Evolutionary conservation across 2,113 vertebrate genomes (phyloP).

Genomic region (Mixornis gularis): DNA sequence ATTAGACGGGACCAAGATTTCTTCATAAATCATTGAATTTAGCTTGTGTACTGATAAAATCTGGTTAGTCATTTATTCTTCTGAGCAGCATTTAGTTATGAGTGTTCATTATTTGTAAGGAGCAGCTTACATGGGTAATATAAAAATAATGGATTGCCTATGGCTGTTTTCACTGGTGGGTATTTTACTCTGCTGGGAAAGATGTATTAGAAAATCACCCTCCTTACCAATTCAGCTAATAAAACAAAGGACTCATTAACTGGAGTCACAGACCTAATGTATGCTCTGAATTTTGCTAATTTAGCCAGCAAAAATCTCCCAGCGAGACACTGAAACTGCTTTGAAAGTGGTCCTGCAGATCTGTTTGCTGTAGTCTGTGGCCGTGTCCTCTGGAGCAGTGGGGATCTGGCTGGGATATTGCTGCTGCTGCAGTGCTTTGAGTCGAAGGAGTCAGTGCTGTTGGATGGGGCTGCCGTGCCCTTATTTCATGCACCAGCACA

Average conservation of each 20-base stretch:
- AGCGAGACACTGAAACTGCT: background rate
- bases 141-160: slow-evolving; percentile 49
- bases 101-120: slow-evolving; percentile 52
- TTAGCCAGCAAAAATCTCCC: slow-evolving; percentile 40
- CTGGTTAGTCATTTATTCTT: slow-evolving; percentile 81
- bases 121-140: slow-evolving; percentile 25
- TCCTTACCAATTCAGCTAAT: background rate
- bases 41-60: slow-evolving; percentile 90
- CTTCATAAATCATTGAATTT: slow-evolving; percentile 93
- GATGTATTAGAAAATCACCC: slow-evolving; percentile 22
- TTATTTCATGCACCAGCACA: background rate
- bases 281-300: slow-evolving; percentile 37
- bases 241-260: slow-evolving; percentile 41
- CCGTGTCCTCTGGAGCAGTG: background rate
- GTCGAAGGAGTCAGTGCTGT: background rate
- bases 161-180: slow-evolving; percentile 22
- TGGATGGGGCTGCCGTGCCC: background rate
- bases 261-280: slow-evolving; percentile 22
- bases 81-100: slow-evolving; percentile 64
- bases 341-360: slow-evolving; percentile 23
- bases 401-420: background rate
- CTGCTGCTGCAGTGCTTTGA: background rate
- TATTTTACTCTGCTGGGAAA: slow-evolving; percentile 36
- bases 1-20: slow-evolving; percentile 87
- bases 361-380: background rate